These are phyloP conservation scores for Cyphomyrus discorhynchus DNA, from an alignment of 2,113 vertebrate species.

Conservation along the genomic window DNA sequence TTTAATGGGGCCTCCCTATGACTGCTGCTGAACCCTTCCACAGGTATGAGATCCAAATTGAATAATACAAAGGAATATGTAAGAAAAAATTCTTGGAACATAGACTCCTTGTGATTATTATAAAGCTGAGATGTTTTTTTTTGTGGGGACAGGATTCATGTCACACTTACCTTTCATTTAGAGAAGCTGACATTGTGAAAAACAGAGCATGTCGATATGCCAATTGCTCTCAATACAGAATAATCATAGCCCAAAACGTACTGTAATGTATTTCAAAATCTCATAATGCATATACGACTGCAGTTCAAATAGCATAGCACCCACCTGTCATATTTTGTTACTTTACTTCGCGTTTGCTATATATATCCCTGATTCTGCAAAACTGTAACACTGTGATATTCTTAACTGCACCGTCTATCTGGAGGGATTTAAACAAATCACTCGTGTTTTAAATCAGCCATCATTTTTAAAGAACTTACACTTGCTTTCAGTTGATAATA, in stretches of 20 bases:
- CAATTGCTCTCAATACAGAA: slow-evolving; percentile 23
- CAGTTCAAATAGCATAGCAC: slow-evolving; percentile 38
- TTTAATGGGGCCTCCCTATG: slow-evolving; percentile 23
- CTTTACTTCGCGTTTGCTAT: slow-evolving; percentile 33
- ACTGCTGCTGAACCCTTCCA: slow-evolving; percentile 17
- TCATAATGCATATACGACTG: slow-evolving; percentile 32
- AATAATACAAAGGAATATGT: not conserved
- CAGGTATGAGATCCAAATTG: not conserved
- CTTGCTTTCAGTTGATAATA: not conserved
- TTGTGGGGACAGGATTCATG: not conserved
- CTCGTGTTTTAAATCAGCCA: not conserved
- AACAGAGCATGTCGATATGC: slow-evolving; percentile 14
- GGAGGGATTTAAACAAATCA: not conserved
- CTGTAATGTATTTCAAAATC: slow-evolving; percentile 42
- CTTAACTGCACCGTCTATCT: too few relatives aligned
- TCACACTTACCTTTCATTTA: not conserved
- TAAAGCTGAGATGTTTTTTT: not conserved
- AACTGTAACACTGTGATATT: not conserved
- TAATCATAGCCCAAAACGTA: slow-evolving; percentile 44
- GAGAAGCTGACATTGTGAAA: not conserved
- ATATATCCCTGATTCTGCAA: not conserved
- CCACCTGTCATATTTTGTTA: slow-evolving; percentile 40
- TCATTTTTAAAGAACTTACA: not conserved
- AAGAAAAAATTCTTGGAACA: not conserved
- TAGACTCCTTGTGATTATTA: not conserved